Percentiles rank a stretch among this genome's conserved stretches.
These are phyloP conservation scores for Melitaea athalia DNA, from an alignment of 2,888 invertebrate genomes.

Conservation along the genomic window DNA sequence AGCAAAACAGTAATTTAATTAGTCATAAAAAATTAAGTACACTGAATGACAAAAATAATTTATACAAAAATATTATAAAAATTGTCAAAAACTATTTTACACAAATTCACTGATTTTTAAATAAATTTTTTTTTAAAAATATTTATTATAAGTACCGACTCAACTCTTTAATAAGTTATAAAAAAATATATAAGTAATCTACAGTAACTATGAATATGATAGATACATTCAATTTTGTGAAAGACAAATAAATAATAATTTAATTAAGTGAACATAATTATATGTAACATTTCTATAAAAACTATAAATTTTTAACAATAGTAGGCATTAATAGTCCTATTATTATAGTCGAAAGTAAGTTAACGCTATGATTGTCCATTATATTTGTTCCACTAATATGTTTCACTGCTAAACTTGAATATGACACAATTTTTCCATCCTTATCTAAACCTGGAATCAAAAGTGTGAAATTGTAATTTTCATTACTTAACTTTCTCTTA, in stretches of 20 bases:
- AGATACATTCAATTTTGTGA: conserved; percentile 1
- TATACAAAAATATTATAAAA: no score
- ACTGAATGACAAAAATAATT: not conserved
- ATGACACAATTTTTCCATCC: conserved; percentile 87
- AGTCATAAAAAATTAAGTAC: not conserved
- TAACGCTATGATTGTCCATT: conserved; percentile 94
- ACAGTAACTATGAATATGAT: not conserved
- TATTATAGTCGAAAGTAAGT: conserved; percentile 89
- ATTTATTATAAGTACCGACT: conserved; percentile 4
- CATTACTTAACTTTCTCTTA: no score
- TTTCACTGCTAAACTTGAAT: conserved; percentile 85
- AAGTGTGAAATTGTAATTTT: not conserved
- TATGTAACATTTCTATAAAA: not conserved
- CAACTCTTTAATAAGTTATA: conserved; percentile 1
- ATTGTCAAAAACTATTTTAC: no score
- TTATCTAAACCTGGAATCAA: conserved; percentile 84
- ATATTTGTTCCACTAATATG: conserved; percentile 89
- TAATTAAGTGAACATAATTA: conserved; percentile 1
- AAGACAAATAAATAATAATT: not conserved
- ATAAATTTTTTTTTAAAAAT: not conserved
- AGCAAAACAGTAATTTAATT: not conserved
- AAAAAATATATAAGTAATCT: not conserved
- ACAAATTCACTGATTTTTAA: no score
- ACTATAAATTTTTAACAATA: conserved; percentile 71
- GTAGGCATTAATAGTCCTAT: conserved; percentile 88